Evolutionary conservation across 2,113 vertebrate genomes (phyloP), one percentile per base, ranked within the genome.

Genomic region (Cervus canadensis): DNA sequence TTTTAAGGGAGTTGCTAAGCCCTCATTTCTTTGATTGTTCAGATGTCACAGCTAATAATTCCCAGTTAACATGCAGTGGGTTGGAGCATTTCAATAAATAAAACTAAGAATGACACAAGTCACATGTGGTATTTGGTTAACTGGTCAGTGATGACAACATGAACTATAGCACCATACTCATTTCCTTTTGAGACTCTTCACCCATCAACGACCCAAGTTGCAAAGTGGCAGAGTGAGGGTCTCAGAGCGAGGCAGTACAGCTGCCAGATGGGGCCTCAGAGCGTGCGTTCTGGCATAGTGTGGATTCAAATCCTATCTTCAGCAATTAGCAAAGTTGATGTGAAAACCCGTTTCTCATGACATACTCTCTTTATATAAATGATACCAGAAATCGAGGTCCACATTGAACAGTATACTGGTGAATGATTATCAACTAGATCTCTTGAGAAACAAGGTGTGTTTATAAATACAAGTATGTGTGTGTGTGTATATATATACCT

Each of bases 61-160:
- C 48, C 14, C 40, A 79, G 83, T 48, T 64, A 84, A 23, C 54
- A 57, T 4, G 50, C 6, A 21, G 45, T 79, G 56, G n/a, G 25
- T 90, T 84, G 43, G 16, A 94, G 64, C 33, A 76, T 50, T 60
- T 83, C 40, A 50, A 54, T 62, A 50, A 23, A 56, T 62, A 91
- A 59, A 94, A 90, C 60, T 52, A 74, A 84, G 81, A 33, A 57
- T 33, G 45, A 88, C 57, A 54, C 1, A 40, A 67, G n/a, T 87
- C 56, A 62, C 23, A 48, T 14, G 5, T 7, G 1, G 40, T 84
- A 5, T 81, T 52, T 54, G 43, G 57, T 14, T 87, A 95, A 79
- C 0, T 30, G 40, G 89, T 67, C 4, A 7, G 15, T 1, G 10
- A 67, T 48, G 33, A 60, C 28, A 74, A 54, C 14, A 85, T 5